phyloP scores from a whole-genome alignment of 2,888 invertebrate genomes.

The Galerucella pusilla region DNA sequence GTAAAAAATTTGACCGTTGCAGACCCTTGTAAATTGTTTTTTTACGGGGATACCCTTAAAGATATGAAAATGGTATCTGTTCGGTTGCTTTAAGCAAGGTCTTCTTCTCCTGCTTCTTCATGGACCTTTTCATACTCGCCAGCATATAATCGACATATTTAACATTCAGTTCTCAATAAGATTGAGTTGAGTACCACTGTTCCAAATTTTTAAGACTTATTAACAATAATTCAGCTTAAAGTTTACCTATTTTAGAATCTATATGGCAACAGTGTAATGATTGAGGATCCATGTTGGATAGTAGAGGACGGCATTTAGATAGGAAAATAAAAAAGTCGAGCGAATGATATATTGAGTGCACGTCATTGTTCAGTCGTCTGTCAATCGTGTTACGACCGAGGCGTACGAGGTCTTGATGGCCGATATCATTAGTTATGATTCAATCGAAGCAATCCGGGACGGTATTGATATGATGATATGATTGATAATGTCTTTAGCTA shows the following conservation, averaged over 20 bases:
- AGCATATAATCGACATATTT: too few species aligned
- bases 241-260: background rate
- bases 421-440: slow-evolving; percentile 61
- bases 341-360: slow-evolving; percentile 55
- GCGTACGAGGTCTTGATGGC: slow-evolving; percentile 44
- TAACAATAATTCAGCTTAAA: background rate
- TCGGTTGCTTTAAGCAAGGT: too few species aligned
- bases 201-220: too few species aligned
- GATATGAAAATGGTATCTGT: too few species aligned
- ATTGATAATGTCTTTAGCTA: slow-evolving; percentile 56
- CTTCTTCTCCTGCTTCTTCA: too few species aligned
- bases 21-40: too few species aligned
- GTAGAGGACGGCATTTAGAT: slow-evolving; percentile 39
- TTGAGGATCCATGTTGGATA: background rate
- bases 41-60: too few species aligned
- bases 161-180: too few species aligned
- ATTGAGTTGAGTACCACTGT: too few species aligned
- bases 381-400: slow-evolving; percentile 16
- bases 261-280: background rate
- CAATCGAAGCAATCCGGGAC: slow-evolving; percentile 56
- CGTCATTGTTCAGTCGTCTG: slow-evolving; percentile 52
- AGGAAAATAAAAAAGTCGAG: slow-evolving; percentile 47
- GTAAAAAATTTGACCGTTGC: too few species aligned
- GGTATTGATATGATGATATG: slow-evolving; percentile 50
- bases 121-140: too few species aligned